These are phyloP conservation scores for Morone chrysops DNA, from an alignment of 2,113 vertebrate species.

Conservation along the genomic window DNA sequence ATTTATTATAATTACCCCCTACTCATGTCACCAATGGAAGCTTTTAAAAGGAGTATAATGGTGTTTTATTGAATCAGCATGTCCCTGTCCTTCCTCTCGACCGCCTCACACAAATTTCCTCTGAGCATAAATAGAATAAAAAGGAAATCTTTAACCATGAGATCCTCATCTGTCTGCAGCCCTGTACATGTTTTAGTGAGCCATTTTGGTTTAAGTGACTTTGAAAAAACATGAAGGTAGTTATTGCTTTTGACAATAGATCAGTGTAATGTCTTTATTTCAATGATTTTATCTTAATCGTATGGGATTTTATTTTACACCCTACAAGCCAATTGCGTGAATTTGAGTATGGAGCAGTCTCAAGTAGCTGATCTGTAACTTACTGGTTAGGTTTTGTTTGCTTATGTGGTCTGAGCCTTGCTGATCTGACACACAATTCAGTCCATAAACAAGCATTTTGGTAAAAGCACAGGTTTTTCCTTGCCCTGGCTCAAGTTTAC, in stretches of 20 bases:
- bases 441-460: not conserved
- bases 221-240: conserved; percentile 30
- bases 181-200: conserved; percentile 14
- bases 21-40: conserved; percentile 90
- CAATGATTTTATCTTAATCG: not conserved
- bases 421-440: not conserved
- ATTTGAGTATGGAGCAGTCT: not conserved
- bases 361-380: too few species aligned
- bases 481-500: not conserved
- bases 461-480: not conserved
- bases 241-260: conserved; percentile 33
- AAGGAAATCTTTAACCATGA: conserved; percentile 60
- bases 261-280: conserved; percentile 6
- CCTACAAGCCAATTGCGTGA: not conserved
- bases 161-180: conserved; percentile 41
- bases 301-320: conserved; percentile 15
- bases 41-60: conserved; percentile 92
- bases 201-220: conserved; percentile 27
- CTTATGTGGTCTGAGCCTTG: not conserved
- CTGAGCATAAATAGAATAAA: conserved; percentile 76
- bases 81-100: conserved; percentile 70
- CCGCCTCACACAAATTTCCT: conserved; percentile 68
- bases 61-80: conserved; percentile 92
- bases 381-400: not conserved
- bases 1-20: conserved; percentile 96